These are phyloP conservation scores for Stenodema calcarata DNA, from an alignment of 2,888 invertebrate species.

Conservation along the genomic window DNA sequence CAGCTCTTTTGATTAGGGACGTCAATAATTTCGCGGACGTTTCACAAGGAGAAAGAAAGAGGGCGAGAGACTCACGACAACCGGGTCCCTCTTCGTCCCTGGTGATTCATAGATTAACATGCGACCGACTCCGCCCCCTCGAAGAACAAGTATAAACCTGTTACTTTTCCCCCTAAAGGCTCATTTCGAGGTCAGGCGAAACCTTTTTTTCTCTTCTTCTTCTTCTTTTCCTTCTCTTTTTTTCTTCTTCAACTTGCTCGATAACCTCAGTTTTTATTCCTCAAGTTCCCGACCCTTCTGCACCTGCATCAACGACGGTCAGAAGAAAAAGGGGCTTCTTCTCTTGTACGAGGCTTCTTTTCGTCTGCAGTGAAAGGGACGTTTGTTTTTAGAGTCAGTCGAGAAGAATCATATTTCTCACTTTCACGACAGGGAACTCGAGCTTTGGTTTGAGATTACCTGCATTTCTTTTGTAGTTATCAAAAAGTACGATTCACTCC, in stretches of 20 bases:
- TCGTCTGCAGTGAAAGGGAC: not conserved
- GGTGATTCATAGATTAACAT: slow-evolving; percentile 15
- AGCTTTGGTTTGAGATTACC: no score
- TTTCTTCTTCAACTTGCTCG: not conserved
- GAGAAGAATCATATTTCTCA: no score
- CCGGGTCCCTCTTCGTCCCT: not conserved
- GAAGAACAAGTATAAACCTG: not conserved
- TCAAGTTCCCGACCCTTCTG: not conserved
- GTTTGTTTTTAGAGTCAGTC: not conserved
- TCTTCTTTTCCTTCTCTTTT: not conserved
- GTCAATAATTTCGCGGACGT: not conserved
- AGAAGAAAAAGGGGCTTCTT: not conserved
- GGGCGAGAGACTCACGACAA: not conserved
- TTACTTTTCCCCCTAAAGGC: not conserved
- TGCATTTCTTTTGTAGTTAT: no score
- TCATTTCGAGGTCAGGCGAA: slow-evolving; percentile 2
- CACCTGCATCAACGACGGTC: not conserved
- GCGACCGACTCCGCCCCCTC: not conserved
- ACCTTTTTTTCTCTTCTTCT: not conserved
- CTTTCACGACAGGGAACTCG: no score
- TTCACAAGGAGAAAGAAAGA: not conserved
- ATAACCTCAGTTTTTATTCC: not conserved
- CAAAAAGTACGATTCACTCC: no score
- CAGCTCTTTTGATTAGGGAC: no score
- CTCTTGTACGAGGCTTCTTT: not conserved